Percentiles rank a stretch among this genome's conserved stretches.
Evolutionary conservation across 2,797 vertebrate species (phyloP).

Genomic region (Dallia pectoralis): DNA sequence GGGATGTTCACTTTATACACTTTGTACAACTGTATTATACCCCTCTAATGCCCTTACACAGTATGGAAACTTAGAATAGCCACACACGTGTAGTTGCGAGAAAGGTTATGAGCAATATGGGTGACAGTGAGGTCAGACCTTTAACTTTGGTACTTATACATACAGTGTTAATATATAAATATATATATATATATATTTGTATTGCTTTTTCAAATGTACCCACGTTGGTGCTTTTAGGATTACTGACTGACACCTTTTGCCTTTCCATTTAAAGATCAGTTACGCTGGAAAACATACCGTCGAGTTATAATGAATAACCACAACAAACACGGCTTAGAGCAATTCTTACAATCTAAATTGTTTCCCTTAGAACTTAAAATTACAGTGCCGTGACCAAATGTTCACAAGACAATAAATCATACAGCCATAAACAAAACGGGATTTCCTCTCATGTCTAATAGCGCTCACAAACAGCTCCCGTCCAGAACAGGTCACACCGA

Average conservation of each 20-base stretch:
- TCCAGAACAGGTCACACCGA: slow-evolving; percentile 40
- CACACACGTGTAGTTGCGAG: too few relatives aligned
- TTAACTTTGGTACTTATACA: too few relatives aligned
- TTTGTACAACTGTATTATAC: too few relatives aligned
- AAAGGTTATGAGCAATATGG: too few relatives aligned
- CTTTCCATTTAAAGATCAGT: neutral
- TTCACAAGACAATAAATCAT: slow-evolving; percentile 10
- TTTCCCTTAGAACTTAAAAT: neutral
- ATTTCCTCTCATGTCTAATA: slow-evolving; percentile 36
- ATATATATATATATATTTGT: too few relatives aligned
- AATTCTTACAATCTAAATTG: neutral
- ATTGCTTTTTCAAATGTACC: too few relatives aligned
- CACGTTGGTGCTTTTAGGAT: neutral
- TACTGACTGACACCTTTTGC: neutral
- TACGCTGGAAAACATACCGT: neutral
- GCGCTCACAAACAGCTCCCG: slow-evolving; percentile 24
- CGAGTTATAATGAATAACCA: neutral
- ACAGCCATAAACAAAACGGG: neutral
- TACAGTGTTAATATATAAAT: too few relatives aligned
- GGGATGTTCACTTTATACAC: neutral
- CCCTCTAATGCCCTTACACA: neutral
- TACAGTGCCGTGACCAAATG: neutral
- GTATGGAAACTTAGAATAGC: too few relatives aligned
- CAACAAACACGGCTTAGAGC: neutral
- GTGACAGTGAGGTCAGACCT: too few relatives aligned